Percentiles rank a stretch among this genome's conserved stretches.
Conservation (phyloP, 64 coral and sea anemone genomes). For the Stichodactyla helianthus region DNA sequence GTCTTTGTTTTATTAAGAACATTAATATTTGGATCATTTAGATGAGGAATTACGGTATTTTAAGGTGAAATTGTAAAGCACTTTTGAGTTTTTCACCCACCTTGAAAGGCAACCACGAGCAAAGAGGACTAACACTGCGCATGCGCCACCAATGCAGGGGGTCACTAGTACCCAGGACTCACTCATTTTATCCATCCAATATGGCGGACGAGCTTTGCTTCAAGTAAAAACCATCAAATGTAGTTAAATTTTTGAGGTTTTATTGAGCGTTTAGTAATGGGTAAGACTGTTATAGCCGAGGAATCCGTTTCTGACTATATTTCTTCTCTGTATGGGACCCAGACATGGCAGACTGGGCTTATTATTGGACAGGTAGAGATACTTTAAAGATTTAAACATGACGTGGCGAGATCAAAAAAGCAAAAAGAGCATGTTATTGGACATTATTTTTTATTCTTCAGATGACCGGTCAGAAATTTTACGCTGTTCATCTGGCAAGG, state of each 20-base stretch:
- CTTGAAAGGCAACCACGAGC: constrained; percentile 57
- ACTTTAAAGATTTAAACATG: background rate
- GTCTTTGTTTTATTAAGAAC: background rate
- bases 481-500: constrained; percentile 33
- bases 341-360: constrained; percentile 65
- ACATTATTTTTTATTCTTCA: background rate
- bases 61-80: background rate
- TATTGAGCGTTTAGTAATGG: constrained; percentile 38
- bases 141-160: constrained; percentile 48
- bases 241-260: background rate
- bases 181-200: background rate
- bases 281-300: constrained; percentile 71
- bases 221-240: no score
- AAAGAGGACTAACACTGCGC: constrained; percentile 49
- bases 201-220: constrained; percentile 34
- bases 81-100: background rate
- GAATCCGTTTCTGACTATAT: constrained; percentile 74
- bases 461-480: constrained; percentile 36
- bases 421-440: background rate
- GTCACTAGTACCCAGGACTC: constrained; percentile 15
- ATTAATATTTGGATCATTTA: background rate
- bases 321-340: constrained; percentile 62
- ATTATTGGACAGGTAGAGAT: constrained; percentile 69
- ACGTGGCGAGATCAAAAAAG: background rate
- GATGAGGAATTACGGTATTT: background rate